phyloP scores from a whole-genome alignment of 2,797 vertebrate genomes.

The Mycteria americana region DNA sequence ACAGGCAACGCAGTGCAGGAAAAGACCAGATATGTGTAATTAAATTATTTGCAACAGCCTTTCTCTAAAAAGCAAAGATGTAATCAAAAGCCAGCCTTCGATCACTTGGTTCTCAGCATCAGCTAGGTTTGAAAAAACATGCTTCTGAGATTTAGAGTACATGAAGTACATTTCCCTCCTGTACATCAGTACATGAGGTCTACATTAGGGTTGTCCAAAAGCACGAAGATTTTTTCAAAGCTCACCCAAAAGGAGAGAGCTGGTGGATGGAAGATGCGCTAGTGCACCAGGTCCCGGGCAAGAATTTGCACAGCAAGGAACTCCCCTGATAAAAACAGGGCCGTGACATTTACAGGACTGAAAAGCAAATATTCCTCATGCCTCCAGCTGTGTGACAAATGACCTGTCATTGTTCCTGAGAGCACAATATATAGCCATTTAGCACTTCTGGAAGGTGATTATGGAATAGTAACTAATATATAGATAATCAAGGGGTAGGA shows the following conservation, averaged over 20 bases:
- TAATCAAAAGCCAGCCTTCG: background rate
- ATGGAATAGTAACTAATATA: background rate
- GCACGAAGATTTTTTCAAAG: background rate
- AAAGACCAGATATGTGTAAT: background rate
- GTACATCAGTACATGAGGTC: background rate
- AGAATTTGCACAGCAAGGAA: background rate
- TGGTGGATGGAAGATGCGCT: background rate
- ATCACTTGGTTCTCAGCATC: background rate
- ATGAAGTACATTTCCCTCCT: background rate
- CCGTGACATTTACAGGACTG: background rate
- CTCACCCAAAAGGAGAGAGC: background rate
- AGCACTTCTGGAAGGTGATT: background rate
- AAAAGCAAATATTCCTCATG: background rate
- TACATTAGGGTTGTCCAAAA: background rate
- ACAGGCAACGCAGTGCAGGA: background rate
- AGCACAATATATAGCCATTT: background rate
- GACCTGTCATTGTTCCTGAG: background rate
- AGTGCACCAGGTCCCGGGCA: background rate
- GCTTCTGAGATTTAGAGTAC: background rate
- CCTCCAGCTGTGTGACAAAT: background rate
- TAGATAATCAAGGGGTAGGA: background rate
- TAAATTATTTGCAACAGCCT: background rate
- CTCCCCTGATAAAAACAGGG: background rate
- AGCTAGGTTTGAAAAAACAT: background rate
- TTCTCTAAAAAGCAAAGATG: background rate